phyloP scores from a whole-genome alignment of 2,797 vertebrate genomes.

The Otolemur crassicaudatus region DNA sequence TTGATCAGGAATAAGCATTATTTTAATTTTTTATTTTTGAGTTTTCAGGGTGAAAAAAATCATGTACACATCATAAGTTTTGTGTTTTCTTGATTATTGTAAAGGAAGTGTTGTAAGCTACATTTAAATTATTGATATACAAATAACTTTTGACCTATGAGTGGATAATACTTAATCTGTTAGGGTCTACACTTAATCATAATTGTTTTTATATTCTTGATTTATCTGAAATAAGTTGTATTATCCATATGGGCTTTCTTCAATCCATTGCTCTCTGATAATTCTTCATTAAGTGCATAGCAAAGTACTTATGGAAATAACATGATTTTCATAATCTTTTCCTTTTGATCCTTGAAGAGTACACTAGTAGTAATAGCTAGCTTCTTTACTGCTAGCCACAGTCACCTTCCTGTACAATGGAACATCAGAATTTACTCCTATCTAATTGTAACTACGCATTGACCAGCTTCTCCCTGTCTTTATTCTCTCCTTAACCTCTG shows the following conservation, averaged over 20 bases:
- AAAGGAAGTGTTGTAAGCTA: background rate
- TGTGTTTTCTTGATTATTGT: background rate
- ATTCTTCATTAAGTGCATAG: background rate
- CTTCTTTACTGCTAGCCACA: background rate
- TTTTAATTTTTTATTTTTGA: background rate
- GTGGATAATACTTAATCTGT: background rate
- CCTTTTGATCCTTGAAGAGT: background rate
- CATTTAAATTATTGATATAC: background rate
- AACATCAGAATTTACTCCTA: background rate
- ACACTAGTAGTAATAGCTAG: background rate
- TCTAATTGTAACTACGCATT: background rate
- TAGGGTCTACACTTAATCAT: background rate
- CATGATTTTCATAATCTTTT: background rate
- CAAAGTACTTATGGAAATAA: background rate
- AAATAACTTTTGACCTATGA: slow-evolving; percentile 21
- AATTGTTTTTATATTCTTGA: slow-evolving; percentile 26
- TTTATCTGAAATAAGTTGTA: slow-evolving; percentile 34
- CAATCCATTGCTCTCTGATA: background rate
- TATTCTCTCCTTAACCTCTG: background rate
- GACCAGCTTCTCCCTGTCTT: background rate
- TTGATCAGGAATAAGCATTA: background rate
- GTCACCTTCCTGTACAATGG: background rate
- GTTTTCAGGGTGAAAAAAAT: background rate
- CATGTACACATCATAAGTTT: background rate
- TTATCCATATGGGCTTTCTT: background rate